Evolutionary conservation across 2,888 invertebrate genomes (phyloP), one percentile per base, ranked within the genome.

Genomic region (Microplitis deprimator): DNA sequence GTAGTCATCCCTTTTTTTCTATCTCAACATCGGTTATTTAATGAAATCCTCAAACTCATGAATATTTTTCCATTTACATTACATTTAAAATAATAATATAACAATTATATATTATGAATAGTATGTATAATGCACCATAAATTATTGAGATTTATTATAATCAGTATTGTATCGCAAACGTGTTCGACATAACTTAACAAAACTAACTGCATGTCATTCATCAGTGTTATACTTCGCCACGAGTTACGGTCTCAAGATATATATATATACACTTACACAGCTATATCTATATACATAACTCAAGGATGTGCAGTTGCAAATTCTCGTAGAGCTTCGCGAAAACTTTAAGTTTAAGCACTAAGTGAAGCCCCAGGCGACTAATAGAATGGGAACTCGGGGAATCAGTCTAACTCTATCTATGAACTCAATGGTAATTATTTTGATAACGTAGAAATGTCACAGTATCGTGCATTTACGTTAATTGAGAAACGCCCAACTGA

Each of bases 381-480:
- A 68, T 65, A 77, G 71, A 77, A 74, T 77, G 39, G 77, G 70
- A 77, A 77, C 74, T 77, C 71, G 65, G 74, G 65, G 67, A 74
- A 77, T 77, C 77, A 77, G 71, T 73, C 74, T 13, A 61, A 38
- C 69, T 77, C 68, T 67, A 50, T 50, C 50, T 50, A 67, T 77
- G 71, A 77, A 77, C 70, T 67, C 70, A 74, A 74, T 77, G 67
- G 74, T 77, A 70, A 77, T 77, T 74, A 77, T 77, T 77, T 77
- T 77, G 74, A 74, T 77, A 74, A 77, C 67, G 77, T 73, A 59
- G 29, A 68, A 71, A 68, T 17, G 62, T 59, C 40, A 60, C 59
- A 68, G 17, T 29, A 61, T 64, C 13, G 29, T 38, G 60, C n/a
- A 39, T 60, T 59, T 39, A 71, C 38, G 74, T 60, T 77, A 75